Percentiles rank a stretch among this genome's conserved stretches.
Evolutionary conservation across 1,140 invertebrate species (phyloP).

Genomic region (Phthorimaea operculella): DNA sequence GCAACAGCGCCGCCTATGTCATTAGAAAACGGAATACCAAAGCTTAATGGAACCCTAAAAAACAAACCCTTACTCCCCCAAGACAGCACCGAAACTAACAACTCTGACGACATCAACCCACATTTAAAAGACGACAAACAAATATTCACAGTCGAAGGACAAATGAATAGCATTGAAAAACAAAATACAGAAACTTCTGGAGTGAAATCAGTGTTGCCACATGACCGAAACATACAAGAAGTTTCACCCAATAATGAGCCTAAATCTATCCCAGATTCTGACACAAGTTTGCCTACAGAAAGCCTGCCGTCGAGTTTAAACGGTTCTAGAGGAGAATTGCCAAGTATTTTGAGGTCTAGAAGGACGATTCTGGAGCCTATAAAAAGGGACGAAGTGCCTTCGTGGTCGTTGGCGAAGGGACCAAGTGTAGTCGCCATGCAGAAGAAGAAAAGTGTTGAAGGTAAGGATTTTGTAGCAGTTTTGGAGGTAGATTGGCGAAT

Average conservation of each 20-base stretch:
- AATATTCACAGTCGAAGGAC: slow-evolving; percentile 51
- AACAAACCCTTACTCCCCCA: slow-evolving; percentile 23
- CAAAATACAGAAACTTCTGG: slow-evolving; percentile 1
- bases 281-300: background rate
- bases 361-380: slow-evolving; percentile 63
- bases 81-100: slow-evolving; percentile 52
- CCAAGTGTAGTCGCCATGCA: slow-evolving; percentile 53
- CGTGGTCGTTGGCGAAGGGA: slow-evolving; percentile 61
- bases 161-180: slow-evolving; percentile 35
- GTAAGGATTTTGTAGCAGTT: slow-evolving; percentile 18
- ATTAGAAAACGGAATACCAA: slow-evolving; percentile 38
- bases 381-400: slow-evolving; percentile 41
- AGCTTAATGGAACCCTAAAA: slow-evolving; percentile 38
- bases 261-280: too few species aligned
- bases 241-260: slow-evolving; percentile 8
- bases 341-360: slow-evolving; percentile 27
- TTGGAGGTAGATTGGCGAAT: too few species aligned
- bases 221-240: slow-evolving; percentile 13
- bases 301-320: background rate
- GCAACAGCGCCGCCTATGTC: slow-evolving; percentile 51
- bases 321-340: background rate
- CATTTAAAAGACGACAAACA: slow-evolving; percentile 34
- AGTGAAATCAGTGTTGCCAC: slow-evolving; percentile 13
- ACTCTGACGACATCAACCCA: slow-evolving; percentile 50
- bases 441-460: slow-evolving; percentile 21